These are phyloP conservation scores for Carettochelys insculpta DNA, from an alignment of 2,113 vertebrate genomes.

Conservation along the genomic window DNA sequence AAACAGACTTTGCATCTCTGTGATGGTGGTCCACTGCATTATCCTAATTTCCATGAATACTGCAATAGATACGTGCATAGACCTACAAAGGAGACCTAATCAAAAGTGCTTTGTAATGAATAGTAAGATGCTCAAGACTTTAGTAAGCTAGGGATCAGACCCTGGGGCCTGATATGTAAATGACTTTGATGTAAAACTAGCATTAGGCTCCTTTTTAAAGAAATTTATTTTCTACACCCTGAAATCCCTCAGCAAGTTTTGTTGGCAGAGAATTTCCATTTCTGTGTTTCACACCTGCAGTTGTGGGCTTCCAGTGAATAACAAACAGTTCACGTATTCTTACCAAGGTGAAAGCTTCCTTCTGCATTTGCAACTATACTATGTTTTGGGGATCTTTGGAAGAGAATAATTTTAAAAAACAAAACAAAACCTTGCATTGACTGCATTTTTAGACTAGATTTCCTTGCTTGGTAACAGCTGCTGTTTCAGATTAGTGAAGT, in stretches of 20 bases:
- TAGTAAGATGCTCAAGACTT: neutral
- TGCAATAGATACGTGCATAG: rapidly evolving
- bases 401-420: constrained; percentile 65
- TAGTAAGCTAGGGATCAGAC: neutral
- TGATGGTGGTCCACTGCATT: rapidly evolving
- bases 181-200: neutral
- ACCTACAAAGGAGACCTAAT: neutral
- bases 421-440: constrained; percentile 47
- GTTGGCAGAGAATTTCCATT: neutral
- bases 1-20: neutral
- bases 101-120: rapidly evolving
- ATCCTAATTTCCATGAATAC: rapidly evolving
- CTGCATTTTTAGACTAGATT: constrained; percentile 65
- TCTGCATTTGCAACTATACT: constrained; percentile 16
- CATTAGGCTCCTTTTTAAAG: neutral
- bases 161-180: rapidly evolving
- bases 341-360: constrained; percentile 5
- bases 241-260: neutral
- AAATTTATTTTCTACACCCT: neutral
- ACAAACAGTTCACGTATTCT: rapidly evolving
- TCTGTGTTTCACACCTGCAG: neutral
- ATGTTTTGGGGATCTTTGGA: constrained; percentile 48
- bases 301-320: neutral
- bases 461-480: constrained; percentile 61
- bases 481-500: constrained; percentile 80